Base-by-base conservation (phyloP, 2,113 vertebrate species). In the Cariama cristata region DNA sequence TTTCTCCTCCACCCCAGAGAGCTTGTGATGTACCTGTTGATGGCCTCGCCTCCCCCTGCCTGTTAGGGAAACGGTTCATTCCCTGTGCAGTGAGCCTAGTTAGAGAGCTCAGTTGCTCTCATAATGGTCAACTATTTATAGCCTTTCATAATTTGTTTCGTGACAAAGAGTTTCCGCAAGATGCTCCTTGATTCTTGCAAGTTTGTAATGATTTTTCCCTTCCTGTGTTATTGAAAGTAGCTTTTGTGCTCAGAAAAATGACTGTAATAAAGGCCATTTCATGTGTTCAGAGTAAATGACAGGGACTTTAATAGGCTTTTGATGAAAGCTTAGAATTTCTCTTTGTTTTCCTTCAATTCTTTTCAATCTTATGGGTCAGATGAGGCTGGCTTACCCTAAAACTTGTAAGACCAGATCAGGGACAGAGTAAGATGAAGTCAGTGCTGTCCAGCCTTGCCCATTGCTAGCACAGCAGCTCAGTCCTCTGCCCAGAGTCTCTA, bases 51-150 rank as follows among this genome's bases (percentile, higher is more conserved):
- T 79, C 32, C 59, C 22, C 30, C 38, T 69, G 59, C 64, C 73
- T 16, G 27, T 12, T 9, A 56, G 71, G 42, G 77, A 62, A 69
- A 32, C 67, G 47, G 82, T 17, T 80, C 92, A 62, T 76, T 90
- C 94, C 85, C 82, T 32, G 49, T 62, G 79, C 93, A 86, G 42
- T 2, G 12, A 88, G 88, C 75, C 88, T 59, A 83, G 55, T 86
- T 83, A 88, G 52, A 83, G 72, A 76, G 28, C 75, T 92, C 86
- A 23, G 40, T 75, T 88, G 26, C 76, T 96, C 72, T 93, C 72
- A 75, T 90, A 94, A 72, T 92, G 91, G 64, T 81, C 72, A 91
- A 33, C 96, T 95, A 95, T 96, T 95, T 96, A 97, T 96, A 96
- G 94, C 52, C 72, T 72, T 87, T 87, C 30, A 33, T 96, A 60